phyloP scores from a whole-genome alignment of 1,140 invertebrate species.

The Sinonovacula constricta region DNA sequence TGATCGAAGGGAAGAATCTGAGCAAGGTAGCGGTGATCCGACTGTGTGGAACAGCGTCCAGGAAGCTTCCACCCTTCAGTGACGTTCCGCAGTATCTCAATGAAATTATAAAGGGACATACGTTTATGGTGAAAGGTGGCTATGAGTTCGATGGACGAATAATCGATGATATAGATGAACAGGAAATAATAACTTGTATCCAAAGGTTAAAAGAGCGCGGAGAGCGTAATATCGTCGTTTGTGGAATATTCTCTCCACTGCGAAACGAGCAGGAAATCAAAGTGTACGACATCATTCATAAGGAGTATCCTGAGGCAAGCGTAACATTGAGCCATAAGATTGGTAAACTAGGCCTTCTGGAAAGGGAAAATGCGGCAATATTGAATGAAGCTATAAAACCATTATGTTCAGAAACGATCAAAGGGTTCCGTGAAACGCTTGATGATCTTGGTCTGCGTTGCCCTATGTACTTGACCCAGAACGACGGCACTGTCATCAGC shows the following conservation, averaged over 20 bases:
- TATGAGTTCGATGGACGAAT: conserved; percentile 70
- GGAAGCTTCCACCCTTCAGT: conserved; percentile 66
- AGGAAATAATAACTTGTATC: conserved; percentile 59
- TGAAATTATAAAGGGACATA: conserved; percentile 52
- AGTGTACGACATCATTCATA: conserved; percentile 53
- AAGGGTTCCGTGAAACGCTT: conserved; percentile 66
- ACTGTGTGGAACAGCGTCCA: conserved; percentile 71
- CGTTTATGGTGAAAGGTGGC: conserved; percentile 68
- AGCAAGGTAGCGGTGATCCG: conserved; percentile 69
- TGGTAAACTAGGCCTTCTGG: conserved; percentile 71
- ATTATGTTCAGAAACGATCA: conserved; percentile 65
- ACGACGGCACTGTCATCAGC: conserved; percentile 70
- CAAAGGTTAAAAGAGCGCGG: conserved; percentile 52
- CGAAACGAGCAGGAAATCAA: conserved; percentile 62
- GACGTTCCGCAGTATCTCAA: conserved; percentile 67
- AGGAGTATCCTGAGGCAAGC: conserved; percentile 62
- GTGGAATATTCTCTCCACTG: conserved; percentile 70
- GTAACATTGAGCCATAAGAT: conserved; percentile 70
- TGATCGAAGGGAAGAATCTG: conserved; percentile 68
- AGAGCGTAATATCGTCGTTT: conserved; percentile 65
- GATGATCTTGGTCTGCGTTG: conserved; percentile 62
- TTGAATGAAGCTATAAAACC: conserved; percentile 74
- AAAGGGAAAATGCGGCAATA: conserved; percentile 75
- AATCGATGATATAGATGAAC: conserved; percentile 59
- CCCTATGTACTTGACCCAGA: conserved; percentile 73